Evolutionary conservation across 2,113 vertebrate species (phyloP).

Genomic region (Hippocampus barbouri): DNA sequence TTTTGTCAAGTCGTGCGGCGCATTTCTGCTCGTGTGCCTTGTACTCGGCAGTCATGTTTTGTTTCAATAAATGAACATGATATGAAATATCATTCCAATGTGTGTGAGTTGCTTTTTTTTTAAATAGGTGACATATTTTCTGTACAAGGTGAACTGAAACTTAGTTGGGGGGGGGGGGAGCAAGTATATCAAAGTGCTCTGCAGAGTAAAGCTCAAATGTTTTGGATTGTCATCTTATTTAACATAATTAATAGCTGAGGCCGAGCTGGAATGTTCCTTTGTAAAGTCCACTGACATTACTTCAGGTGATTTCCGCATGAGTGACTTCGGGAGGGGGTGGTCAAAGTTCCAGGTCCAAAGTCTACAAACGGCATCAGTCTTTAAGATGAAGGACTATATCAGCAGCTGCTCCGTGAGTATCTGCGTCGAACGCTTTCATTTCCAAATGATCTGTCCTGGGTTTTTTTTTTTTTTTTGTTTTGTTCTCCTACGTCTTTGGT

Average conservation of each 20-base stretch:
- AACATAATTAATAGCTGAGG: background rate
- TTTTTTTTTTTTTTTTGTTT: too few relatives aligned
- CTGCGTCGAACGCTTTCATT: conserved; percentile 14
- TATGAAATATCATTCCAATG: conserved; percentile 27
- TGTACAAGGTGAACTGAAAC: too few relatives aligned
- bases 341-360: conserved; percentile 65
- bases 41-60: conserved; percentile 38
- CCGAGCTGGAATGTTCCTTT: conserved; percentile 43
- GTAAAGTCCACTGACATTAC: conserved; percentile 1
- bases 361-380: conserved; percentile 58
- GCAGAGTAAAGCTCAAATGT: background rate
- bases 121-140: background rate
- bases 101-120: background rate
- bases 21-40: conserved; percentile 50
- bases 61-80: conserved; percentile 59
- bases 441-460: background rate
- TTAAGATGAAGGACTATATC: conserved; percentile 81
- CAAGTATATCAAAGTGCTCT: too few relatives aligned
- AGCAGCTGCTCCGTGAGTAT: conserved; percentile 80
- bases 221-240: background rate
- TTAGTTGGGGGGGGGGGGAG: too few relatives aligned
- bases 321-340: conserved; percentile 55
- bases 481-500: background rate
- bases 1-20: conserved; percentile 62
- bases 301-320: conserved; percentile 69